These are phyloP conservation scores for Centropus bengalensis DNA, from an alignment of 2,113 vertebrate genomes.

Conservation along the genomic window DNA sequence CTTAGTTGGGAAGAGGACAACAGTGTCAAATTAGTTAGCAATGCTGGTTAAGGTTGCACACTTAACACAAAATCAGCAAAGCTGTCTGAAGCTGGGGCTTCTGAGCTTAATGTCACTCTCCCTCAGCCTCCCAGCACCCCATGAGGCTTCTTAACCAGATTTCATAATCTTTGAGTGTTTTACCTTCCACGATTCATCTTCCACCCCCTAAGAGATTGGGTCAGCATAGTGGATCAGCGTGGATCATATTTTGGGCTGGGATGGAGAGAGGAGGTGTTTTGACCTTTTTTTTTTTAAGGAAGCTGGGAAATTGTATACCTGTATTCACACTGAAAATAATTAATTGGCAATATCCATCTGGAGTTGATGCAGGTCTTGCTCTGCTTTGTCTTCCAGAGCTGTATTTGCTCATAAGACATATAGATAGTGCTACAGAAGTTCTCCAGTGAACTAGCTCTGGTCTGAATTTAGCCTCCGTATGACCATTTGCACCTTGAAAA, in stretches of 20 bases:
- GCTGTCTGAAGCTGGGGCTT: background rate
- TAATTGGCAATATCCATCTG: background rate
- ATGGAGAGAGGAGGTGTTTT: background rate
- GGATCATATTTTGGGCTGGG: background rate
- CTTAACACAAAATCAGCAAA: background rate
- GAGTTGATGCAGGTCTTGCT: background rate
- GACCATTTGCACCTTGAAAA: conserved; percentile 9
- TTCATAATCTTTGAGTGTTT: background rate
- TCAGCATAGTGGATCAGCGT: rapidly evolving
- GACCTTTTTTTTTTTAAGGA: background rate
- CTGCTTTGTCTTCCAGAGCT: background rate
- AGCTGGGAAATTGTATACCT: background rate
- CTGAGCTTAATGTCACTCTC: background rate
- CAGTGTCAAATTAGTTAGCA: background rate
- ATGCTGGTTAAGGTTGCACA: background rate
- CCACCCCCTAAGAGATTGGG: background rate
- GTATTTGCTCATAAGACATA: background rate
- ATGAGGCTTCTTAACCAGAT: rapidly evolving
- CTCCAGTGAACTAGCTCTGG: background rate
- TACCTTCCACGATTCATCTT: background rate
- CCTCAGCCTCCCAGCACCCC: too few relatives aligned
- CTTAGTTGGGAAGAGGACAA: background rate
- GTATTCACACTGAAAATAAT: background rate
- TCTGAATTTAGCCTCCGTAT: conserved; percentile 23
- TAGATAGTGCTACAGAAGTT: background rate